Evolutionary conservation across 2,888 invertebrate species (phyloP).

Genomic region (Apamea monoglypha): DNA sequence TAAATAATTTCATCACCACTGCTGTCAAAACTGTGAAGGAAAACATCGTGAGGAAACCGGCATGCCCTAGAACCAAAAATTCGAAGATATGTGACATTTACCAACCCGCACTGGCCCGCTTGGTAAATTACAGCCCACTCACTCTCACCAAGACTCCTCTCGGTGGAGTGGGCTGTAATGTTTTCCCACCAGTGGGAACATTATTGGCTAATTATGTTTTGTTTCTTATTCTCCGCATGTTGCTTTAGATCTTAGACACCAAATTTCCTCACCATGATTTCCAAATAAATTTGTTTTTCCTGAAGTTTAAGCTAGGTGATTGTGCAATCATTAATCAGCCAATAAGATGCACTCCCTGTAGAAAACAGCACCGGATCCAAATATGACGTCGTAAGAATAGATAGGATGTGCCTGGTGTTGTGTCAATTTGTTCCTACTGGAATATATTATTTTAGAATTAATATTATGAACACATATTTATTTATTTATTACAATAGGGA

Average conservation of each 20-base stretch:
- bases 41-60: too few relatives aligned
- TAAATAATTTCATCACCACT: too few relatives aligned
- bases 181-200: too few relatives aligned
- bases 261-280: neutral
- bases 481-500: too few relatives aligned
- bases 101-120: too few relatives aligned
- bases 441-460: neutral
- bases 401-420: slow-evolving; percentile 65
- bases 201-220: too few relatives aligned
- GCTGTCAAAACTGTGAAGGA: too few relatives aligned
- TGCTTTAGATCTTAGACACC: neutral
- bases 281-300: slow-evolving; percentile 70
- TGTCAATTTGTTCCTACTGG: neutral
- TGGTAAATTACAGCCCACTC: too few relatives aligned
- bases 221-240: neutral
- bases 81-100: too few relatives aligned
- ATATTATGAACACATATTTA: neutral
- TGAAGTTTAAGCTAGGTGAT: slow-evolving; percentile 74
- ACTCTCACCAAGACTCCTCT: too few relatives aligned
- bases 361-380: slow-evolving; percentile 79
- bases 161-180: too few relatives aligned
- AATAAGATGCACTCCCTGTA: slow-evolving; percentile 84
- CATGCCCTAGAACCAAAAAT: too few relatives aligned
- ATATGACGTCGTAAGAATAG: slow-evolving; percentile 66
- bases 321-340: slow-evolving; percentile 87